Evolutionary conservation across 2,113 vertebrate genomes (phyloP).

Genomic region (Ageneiosus marmoratus): DNA sequence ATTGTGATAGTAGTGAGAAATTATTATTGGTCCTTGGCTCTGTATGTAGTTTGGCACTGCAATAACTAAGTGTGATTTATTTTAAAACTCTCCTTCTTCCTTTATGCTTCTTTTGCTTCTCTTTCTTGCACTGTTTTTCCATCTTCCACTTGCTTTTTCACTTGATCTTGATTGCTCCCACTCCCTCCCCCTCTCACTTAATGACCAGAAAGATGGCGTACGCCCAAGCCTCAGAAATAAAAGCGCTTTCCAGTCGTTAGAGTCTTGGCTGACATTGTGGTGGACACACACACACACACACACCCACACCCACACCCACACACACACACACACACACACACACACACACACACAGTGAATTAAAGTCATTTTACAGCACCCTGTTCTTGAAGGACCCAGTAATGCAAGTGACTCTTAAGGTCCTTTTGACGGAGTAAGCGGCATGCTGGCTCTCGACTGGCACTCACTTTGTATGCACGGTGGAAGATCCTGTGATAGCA

Average conservation of each 20-base stretch:
- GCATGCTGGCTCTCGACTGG: slow-evolving; percentile 27
- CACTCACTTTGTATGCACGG: slow-evolving; percentile 65
- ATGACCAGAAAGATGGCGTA: slow-evolving; percentile 62
- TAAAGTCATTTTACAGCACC: slow-evolving; percentile 69
- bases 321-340: slow-evolving; percentile 47
- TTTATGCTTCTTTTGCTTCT: neutral
- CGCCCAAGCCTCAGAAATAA: slow-evolving; percentile 69
- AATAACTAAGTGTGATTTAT: slow-evolving; percentile 4
- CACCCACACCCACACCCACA: slow-evolving; percentile 52
- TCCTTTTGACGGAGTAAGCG: slow-evolving; percentile 68
- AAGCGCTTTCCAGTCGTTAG: slow-evolving; percentile 68
- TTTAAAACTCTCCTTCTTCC: slow-evolving; percentile 10
- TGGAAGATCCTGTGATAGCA: slow-evolving; percentile 56
- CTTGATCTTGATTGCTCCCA: slow-evolving; percentile 53
- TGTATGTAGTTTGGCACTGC: neutral
- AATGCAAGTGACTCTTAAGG: slow-evolving; percentile 74
- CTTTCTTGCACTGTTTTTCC: slow-evolving; percentile 28
- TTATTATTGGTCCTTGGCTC: neutral
- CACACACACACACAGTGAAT: slow-evolving; percentile 51
- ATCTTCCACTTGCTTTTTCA: slow-evolving; percentile 47
- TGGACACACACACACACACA: slow-evolving; percentile 49
- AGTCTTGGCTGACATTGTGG: slow-evolving; percentile 76
- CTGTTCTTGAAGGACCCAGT: slow-evolving; percentile 54
- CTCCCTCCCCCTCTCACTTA: slow-evolving; percentile 50
- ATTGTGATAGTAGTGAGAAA: neutral